Conservation (phyloP, 2,797 vertebrate species). For the Etheostoma nigrum region DNA sequence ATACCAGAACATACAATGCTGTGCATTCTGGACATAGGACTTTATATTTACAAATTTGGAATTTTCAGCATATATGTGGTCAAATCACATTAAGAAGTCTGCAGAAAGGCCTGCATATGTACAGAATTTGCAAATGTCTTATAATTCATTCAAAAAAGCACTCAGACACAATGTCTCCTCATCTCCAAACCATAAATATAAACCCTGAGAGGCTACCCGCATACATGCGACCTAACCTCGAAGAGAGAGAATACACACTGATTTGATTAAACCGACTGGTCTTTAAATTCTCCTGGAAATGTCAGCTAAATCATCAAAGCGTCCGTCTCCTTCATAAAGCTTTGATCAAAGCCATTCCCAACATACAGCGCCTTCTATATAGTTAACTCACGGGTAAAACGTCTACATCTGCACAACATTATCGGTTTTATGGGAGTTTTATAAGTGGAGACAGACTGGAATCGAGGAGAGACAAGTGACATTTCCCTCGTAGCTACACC, state of each 20-base stretch:
- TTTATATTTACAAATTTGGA: neutral
- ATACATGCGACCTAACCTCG: slow-evolving; percentile 55
- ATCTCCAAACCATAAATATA: slow-evolving; percentile 33
- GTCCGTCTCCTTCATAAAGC: slow-evolving; percentile 73
- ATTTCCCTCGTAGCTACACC: slow-evolving; percentile 49
- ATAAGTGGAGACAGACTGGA: slow-evolving; percentile 72
- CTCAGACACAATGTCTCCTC: slow-evolving; percentile 53
- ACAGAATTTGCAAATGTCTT: slow-evolving; percentile 1
- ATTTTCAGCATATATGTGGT: neutral
- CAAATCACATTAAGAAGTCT: neutral
- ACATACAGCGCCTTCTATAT: slow-evolving; percentile 71
- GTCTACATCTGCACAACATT: slow-evolving; percentile 81
- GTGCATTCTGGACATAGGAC: neutral
- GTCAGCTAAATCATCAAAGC: slow-evolving; percentile 80
- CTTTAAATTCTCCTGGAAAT: slow-evolving; percentile 81
- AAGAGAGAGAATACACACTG: slow-evolving; percentile 46
- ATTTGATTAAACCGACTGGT: slow-evolving; percentile 69
- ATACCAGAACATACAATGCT: neutral
- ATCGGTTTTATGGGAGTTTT: slow-evolving; percentile 71
- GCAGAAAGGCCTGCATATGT: neutral
- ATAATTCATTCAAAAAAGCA: slow-evolving; percentile 45
- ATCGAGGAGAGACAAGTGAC: slow-evolving; percentile 64
- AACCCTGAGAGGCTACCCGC: slow-evolving; percentile 19
- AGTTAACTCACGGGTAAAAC: slow-evolving; percentile 63
- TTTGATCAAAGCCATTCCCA: slow-evolving; percentile 83